Percentiles rank a stretch among this genome's conserved stretches.
These are phyloP conservation scores for Deilephila elpenor DNA, from an alignment of 2,888 invertebrate genomes.

Conservation along the genomic window DNA sequence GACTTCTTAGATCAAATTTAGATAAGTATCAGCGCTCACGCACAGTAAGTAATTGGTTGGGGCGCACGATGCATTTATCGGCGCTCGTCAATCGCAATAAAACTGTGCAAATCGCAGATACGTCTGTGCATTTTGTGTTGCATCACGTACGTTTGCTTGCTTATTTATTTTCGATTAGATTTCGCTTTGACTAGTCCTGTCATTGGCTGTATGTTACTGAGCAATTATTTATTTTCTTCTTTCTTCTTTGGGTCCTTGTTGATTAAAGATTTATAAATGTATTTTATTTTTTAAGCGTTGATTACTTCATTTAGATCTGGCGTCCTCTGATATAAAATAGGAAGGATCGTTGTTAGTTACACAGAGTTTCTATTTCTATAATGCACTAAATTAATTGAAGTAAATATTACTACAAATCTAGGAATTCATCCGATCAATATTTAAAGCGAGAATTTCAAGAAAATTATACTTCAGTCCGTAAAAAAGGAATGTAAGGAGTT, in stretches of 20 bases:
- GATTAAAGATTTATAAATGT: too few relatives aligned
- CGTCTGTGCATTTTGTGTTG: not conserved
- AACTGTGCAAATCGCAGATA: conserved; percentile 57
- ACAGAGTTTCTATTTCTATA: too few relatives aligned
- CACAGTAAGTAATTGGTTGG: conserved; percentile 80
- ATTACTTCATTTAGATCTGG: too few relatives aligned
- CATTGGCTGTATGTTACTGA: not conserved
- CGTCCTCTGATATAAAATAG: too few relatives aligned
- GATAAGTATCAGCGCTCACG: conserved; percentile 68
- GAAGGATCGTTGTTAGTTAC: too few relatives aligned
- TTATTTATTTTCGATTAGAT: conserved; percentile 5
- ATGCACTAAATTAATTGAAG: too few relatives aligned
- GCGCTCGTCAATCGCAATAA: conserved; percentile 77
- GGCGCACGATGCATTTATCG: conserved; percentile 70
- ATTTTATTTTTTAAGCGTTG: too few relatives aligned
- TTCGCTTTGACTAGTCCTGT: not conserved
- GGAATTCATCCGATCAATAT: too few relatives aligned
- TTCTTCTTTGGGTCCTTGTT: not conserved
- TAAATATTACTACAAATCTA: too few relatives aligned
- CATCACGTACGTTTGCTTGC: not conserved
- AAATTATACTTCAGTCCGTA: too few relatives aligned
- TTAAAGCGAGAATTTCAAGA: too few relatives aligned
- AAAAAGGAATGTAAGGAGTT: too few relatives aligned
- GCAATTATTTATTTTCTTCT: not conserved
- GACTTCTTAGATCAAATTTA: conserved; percentile 77